Evolutionary conservation across 2,888 invertebrate species (phyloP), one percentile per base, ranked within the genome.

Genomic region (Aricia artaxerxes): DNA sequence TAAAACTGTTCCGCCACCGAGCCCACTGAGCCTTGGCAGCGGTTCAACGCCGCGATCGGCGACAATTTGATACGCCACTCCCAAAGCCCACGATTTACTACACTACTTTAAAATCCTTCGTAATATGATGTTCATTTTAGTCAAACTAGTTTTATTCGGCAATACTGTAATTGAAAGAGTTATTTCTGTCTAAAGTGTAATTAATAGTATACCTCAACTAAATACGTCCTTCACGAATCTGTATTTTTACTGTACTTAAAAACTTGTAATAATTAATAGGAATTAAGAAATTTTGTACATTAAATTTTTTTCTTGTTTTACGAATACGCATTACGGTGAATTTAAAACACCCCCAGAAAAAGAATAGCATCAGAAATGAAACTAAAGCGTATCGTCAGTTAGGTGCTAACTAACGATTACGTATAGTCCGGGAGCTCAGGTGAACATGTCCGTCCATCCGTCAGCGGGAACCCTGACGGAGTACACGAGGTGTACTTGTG

Each of bases 1-100:
- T 64, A 64, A 11, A 64, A 31, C 31, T 31, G 24, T 24, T 24
- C 31, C 24, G 64, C 64, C 9, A 31, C 9, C 64, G 61, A 49
- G 49, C 49, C 49, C 49, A 11, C 49, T 11, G 9, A 49, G 9
- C 49, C 7, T 61, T 64, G 64, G 64, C 64, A 64, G 24, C 64
- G 64, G 31, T 31, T 64, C 64, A 64, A 64, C 31, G 57, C 16
- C 57, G 57, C 13, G 31, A 31, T 64, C 64, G 64, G 31, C 31
- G 61, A 61, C 61, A n/a, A 64, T 64, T 64, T 64, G 64, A 64
- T 64, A 31, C 64, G 64, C 64, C 64, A 64, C 64, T 64, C 31
- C 64, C 11, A 31, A 31, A 64, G 24, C 64, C 31, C 4, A 31
- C 64, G 64, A 64, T 64, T 64, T 24, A 64, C 9, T 64, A 11